Evolutionary conservation across 2,797 vertebrate genomes (phyloP).

Genomic region (Acanthis flammea): DNA sequence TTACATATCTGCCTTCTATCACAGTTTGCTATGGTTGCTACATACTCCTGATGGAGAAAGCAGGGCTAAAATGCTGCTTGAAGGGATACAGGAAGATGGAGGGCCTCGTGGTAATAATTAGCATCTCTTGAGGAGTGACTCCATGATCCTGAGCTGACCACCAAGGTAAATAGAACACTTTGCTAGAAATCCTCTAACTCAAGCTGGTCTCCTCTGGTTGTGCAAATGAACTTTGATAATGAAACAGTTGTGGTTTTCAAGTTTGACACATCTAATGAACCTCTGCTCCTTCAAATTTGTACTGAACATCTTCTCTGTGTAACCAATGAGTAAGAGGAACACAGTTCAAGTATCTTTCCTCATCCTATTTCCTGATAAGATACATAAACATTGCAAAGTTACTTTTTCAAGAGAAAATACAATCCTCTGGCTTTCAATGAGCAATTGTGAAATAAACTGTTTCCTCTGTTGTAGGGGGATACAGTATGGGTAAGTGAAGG

Average conservation of each 20-base stretch:
- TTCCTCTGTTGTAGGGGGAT: not conserved
- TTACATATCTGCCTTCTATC: not conserved
- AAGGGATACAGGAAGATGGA: fast-evolving
- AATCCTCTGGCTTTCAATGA: not conserved
- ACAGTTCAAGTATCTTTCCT: not conserved
- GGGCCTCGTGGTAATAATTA: not conserved
- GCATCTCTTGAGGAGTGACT: not conserved
- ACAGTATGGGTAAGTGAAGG: no score
- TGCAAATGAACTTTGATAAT: not conserved
- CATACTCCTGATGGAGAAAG: not conserved
- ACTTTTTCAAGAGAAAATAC: not conserved
- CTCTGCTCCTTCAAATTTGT: not conserved
- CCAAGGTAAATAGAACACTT: not conserved
- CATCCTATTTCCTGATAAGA: not conserved
- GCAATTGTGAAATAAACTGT: not conserved
- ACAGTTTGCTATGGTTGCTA: not conserved
- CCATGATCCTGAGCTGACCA: not conserved
- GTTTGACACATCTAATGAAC: not conserved
- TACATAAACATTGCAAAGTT: not conserved
- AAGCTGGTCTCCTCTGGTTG: not conserved
- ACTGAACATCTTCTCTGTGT: not conserved
- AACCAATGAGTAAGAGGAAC: not conserved
- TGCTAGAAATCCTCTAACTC: not conserved
- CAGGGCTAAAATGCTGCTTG: not conserved
- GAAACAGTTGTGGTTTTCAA: not conserved